Evolutionary conservation across 2,113 vertebrate species (phyloP), one percentile per base, ranked within the genome.

Genomic region (Callionymus lyra): DNA sequence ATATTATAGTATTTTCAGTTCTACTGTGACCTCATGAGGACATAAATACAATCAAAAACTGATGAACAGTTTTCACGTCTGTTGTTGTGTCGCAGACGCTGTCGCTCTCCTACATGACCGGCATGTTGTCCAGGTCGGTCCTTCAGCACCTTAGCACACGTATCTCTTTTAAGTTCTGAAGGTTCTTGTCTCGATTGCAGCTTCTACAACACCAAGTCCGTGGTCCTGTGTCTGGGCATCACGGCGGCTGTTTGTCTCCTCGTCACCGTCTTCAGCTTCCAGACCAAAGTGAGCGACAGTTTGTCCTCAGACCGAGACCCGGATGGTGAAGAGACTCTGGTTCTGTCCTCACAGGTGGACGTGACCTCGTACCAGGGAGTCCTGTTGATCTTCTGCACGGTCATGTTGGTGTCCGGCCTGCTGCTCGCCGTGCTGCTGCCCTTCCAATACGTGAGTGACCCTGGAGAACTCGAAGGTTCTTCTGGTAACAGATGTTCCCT

Each of bases 101-200:
- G 38, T 92, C 94, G 33, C 89, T 97, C 80, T 87, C 91, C 51
- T 97, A 94, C 79, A 87, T 96, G 82, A 97, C 91, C 10, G 93
- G 89, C 14, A 95, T 93, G 90, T 42, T 97, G 46, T 90, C 90
- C 79, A 92, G 90, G 91, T 93, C 84, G 10, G 34, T 36, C 6
- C 34, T 5, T 12, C 21, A 27, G 4, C 4, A 27, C 21, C 21
- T 5, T 27, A 8, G n/a, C n/a, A 27, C 21, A 8, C 21, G 21
- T 8, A 27, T 4, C 21, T 8, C n/a, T n/a, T n/a, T 4, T 5
- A 16, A 6, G 11, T 43, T 32, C 35, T 6, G 12, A 1, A 3
- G 39, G 3, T 53, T 38, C 11, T 53, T 44, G 9, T 47, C n/a
- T n/a, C n/a, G 48, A 41, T 50, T 41, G 49, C 77, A 95, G 92